Percentiles rank a stretch among this genome's conserved stretches.
These are phyloP conservation scores for Dasyornis broadbenti DNA, from an alignment of 2,113 vertebrate genomes.

Conservation along the genomic window DNA sequence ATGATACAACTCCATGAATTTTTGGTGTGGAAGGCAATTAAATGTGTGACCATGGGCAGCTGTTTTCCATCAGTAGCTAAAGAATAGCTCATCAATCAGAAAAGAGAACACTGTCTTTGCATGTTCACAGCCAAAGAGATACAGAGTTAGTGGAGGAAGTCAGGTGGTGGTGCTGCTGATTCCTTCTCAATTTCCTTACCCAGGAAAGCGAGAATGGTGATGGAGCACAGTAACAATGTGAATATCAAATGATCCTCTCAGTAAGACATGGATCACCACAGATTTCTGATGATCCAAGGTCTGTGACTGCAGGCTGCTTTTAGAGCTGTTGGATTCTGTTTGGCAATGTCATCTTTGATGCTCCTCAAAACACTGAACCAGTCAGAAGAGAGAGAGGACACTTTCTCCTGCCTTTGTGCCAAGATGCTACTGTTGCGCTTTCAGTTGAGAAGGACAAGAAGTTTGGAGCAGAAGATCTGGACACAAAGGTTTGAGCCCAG, in stretches of 20 bases:
- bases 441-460: background rate
- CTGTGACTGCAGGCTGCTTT: background rate
- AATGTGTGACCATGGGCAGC: background rate
- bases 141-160: background rate
- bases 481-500: fast-evolving
- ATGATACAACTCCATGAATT: background rate
- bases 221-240: background rate
- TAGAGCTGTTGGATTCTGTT: background rate
- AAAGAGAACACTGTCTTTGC: background rate
- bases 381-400: background rate
- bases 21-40: background rate
- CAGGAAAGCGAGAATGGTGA: background rate
- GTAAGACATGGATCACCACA: background rate
- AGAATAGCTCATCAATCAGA: background rate
- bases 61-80: background rate
- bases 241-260: background rate
- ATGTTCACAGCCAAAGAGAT: background rate
- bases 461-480: background rate
- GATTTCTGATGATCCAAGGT: background rate
- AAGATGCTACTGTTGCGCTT: background rate
- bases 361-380: background rate
- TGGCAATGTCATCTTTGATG: background rate
- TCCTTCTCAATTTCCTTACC: background rate
- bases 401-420: background rate
- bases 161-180: background rate